Conservation (phyloP, 2,888 invertebrate species). For the Asteroscopus sphinx region DNA sequence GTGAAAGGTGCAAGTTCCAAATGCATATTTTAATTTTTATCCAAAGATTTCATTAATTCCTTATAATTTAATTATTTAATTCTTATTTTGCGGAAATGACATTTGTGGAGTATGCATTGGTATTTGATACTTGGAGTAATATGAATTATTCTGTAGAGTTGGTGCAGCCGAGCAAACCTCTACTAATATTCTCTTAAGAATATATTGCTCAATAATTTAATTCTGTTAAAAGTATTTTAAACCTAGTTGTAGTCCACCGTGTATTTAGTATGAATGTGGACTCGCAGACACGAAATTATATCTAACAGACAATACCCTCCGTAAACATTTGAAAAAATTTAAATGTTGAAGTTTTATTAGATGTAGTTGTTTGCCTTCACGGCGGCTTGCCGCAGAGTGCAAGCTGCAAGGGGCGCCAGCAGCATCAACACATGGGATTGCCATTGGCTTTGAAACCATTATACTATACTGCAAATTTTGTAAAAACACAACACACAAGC, state of each 20-base stretch:
- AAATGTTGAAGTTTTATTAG: conserved; percentile 85
- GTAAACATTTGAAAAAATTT: conserved; percentile 78
- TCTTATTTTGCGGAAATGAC: conserved; percentile 83
- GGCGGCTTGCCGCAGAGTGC: conserved; percentile 77
- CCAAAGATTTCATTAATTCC: conserved; percentile 87
- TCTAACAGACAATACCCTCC: conserved; percentile 90
- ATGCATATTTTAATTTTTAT: conserved; percentile 88
- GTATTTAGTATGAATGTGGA: conserved; percentile 82
- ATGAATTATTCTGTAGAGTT: conserved; percentile 85
- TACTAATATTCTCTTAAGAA: conserved; percentile 87
- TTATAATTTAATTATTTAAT: conserved; percentile 78
- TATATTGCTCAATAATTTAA: conserved; percentile 89
- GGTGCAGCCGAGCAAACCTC: conserved; percentile 89
- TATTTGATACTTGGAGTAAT: conserved; percentile 85
- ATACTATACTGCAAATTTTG: conserved; percentile 70
- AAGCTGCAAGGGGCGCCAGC: conserved; percentile 78
- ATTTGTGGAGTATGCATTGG: conserved; percentile 88
- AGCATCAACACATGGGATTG: conserved; percentile 73
- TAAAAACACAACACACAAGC: conserved; percentile 52
- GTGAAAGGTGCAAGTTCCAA: conserved; percentile 86
- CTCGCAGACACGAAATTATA: conserved; percentile 84
- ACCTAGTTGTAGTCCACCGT: conserved; percentile 84
- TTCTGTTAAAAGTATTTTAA: conserved; percentile 88
- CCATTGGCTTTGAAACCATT: conserved; percentile 72
- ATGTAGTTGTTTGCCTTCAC: conserved; percentile 85